Conservation (phyloP, 2,113 vertebrate genomes). For the Micronycteris hirsuta region DNA sequence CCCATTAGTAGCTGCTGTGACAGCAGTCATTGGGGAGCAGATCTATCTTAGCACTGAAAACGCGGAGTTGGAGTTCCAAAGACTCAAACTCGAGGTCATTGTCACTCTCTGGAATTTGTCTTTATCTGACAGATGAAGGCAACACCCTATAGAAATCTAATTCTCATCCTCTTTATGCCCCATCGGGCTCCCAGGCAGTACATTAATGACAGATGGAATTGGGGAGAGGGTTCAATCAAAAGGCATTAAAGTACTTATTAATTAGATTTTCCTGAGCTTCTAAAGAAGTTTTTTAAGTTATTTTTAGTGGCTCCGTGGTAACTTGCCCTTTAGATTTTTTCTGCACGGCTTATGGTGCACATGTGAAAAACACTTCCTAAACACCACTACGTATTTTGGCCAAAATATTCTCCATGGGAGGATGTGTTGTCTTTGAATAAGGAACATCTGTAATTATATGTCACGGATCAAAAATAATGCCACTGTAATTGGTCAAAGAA, state of each 20-base stretch:
- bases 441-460: constrained; percentile 11
- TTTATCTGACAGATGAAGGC: constrained; percentile 70
- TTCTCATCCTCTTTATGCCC: constrained; percentile 52
- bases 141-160: constrained; percentile 65
- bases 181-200: constrained; percentile 55
- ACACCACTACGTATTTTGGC: background rate
- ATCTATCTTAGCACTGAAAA: constrained; percentile 66
- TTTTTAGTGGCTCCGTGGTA: background rate
- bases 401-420: background rate
- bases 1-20: constrained; percentile 75
- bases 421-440: background rate
- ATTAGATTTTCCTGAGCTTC: constrained; percentile 58
- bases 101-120: constrained; percentile 69
- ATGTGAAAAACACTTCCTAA: constrained; percentile 12
- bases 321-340: constrained; percentile 8
- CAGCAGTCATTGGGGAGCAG: constrained; percentile 65
- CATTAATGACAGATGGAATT: constrained; percentile 61
- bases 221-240: constrained; percentile 58
- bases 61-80: constrained; percentile 55
- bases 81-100: constrained; percentile 65
- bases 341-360: background rate
- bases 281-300: constrained; percentile 48
- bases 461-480: constrained; percentile 11
- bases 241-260: constrained; percentile 46
- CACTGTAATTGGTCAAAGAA: background rate